Base-by-base conservation (phyloP, 1,140 invertebrate genomes). In the Geopemphigus sp. region DNA sequence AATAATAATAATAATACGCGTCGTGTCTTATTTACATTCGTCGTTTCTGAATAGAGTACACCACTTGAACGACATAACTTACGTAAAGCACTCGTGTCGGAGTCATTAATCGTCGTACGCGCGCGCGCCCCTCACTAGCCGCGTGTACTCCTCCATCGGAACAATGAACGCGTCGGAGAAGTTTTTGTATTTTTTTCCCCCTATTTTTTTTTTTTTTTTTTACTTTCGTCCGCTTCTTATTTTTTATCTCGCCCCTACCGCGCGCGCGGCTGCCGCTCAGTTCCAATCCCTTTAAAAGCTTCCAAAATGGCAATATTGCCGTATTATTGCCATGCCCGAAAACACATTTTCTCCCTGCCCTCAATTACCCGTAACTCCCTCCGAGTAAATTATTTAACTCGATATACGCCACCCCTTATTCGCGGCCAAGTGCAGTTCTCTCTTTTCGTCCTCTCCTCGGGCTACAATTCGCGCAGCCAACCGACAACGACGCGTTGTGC, bases 311-410 rank as follows among this genome's bases (percentile, higher is more conserved):
- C 73, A 61, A 61, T 61, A 78, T 59, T 78, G 24, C 61, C 61
- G 15, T 70, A 68, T 70, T 76, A 76, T 59, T 78, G 56, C 56
- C 73, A 17, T 76, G 53, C 32, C 32, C 19, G 26, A 29, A 19
- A 53, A 56, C 72, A 15, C 54, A n/a, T 61, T 78, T 78, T 61
- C 22, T 50, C 17, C 39, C 19, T 1, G 32, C 57, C 57, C 57
- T 63, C 73, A 78, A 78, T 78, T 78, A 78, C 73, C 57, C 73
- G 39, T 50, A 78, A 78, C 73, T 78, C 54, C 73, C 73, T 50
- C 8, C 19, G 19, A 47, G 57, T 78, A 78, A 78, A 78, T 78
- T 78, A 78, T 78, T 78, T 78, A 78, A 78, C 73, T 78, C 73
- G 73, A 61, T 74, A 74, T 59, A 74, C 54, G 12, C 45, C n/a